phyloP scores from a whole-genome alignment of 2,888 invertebrate genomes.

The Tenthredo livida region DNA sequence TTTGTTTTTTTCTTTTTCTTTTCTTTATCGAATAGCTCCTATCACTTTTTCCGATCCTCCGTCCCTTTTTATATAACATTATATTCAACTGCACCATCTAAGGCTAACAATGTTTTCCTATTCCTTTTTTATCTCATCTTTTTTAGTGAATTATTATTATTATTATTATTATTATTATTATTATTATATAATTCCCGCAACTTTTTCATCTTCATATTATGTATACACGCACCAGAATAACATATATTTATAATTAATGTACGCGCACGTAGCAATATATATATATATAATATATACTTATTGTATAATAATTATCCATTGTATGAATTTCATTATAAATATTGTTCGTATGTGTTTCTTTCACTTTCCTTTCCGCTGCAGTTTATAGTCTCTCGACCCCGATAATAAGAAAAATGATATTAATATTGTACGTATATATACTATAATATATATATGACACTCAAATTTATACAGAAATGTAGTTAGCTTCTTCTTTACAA shows the following conservation, averaged over 20 bases:
- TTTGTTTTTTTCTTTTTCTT: neutral
- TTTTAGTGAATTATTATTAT: slow-evolving; percentile 8
- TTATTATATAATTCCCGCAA: slow-evolving; percentile 5
- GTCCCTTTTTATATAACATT: slow-evolving; percentile 43
- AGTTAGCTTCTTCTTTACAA: slow-evolving; percentile 43
- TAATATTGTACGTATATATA: neutral
- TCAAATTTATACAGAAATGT: slow-evolving; percentile 13
- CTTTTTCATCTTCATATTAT: neutral
- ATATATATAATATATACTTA: neutral
- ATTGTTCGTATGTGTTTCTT: slow-evolving; percentile 8
- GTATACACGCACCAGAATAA: slow-evolving; percentile 17
- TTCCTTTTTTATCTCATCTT: neutral
- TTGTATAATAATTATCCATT: slow-evolving; percentile 48
- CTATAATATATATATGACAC: neutral
- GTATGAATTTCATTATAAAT: neutral
- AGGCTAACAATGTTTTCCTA: slow-evolving; percentile 39
- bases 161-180: neutral
- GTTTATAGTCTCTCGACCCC: neutral
- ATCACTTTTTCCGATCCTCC: slow-evolving; percentile 44
- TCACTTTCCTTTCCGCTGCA: slow-evolving; percentile 28
- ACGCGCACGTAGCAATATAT: slow-evolving; percentile 14
- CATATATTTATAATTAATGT: slow-evolving; percentile 12
- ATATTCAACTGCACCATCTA: slow-evolving; percentile 49
- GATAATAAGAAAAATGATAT: neutral
- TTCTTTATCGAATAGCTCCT: neutral